Percentiles rank a stretch among this genome's conserved stretches.
These are phyloP conservation scores for Phymastichus coffea DNA, from an alignment of 1,140 invertebrate species.

Conservation along the genomic window DNA sequence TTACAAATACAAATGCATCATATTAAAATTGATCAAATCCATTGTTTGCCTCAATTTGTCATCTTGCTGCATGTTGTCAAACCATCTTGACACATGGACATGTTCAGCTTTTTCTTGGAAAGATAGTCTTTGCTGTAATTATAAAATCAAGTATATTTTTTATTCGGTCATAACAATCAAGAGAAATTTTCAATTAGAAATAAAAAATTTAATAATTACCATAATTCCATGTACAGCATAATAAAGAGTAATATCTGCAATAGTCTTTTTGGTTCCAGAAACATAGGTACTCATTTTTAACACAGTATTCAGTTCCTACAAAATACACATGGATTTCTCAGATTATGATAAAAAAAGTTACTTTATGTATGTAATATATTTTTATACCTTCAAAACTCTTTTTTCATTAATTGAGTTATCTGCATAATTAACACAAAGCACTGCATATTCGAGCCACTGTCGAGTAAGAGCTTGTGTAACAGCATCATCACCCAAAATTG, in stretches of 20 bases:
- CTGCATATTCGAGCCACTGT: constrained; percentile 60
- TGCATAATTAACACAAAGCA: constrained; percentile 55
- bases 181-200: constrained; percentile 26
- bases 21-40: constrained; percentile 60
- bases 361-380: neutral
- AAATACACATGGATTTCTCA: constrained; percentile 4
- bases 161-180: neutral
- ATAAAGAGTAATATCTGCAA: constrained; percentile 63
- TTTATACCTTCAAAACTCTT: constrained; percentile 46
- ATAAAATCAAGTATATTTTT: neutral
- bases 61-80: constrained; percentile 66
- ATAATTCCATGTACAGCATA: constrained; percentile 60
- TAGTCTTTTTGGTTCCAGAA: constrained; percentile 58
- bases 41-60: constrained; percentile 59
- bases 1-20: constrained; percentile 49
- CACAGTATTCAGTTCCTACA: constrained; percentile 57
- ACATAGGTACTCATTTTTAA: constrained; percentile 60
- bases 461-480: constrained; percentile 43
- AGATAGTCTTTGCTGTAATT: constrained; percentile 51
- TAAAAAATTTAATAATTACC: constrained; percentile 45
- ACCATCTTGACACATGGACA: constrained; percentile 68
- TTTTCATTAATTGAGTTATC: constrained; percentile 46
- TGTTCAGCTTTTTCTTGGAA: constrained; percentile 63
- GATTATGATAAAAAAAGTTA: constrained; percentile 12
- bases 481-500: constrained; percentile 43